These are phyloP conservation scores for Sussaba pulchella DNA, from an alignment of 2,888 invertebrate species.

Conservation along the genomic window DNA sequence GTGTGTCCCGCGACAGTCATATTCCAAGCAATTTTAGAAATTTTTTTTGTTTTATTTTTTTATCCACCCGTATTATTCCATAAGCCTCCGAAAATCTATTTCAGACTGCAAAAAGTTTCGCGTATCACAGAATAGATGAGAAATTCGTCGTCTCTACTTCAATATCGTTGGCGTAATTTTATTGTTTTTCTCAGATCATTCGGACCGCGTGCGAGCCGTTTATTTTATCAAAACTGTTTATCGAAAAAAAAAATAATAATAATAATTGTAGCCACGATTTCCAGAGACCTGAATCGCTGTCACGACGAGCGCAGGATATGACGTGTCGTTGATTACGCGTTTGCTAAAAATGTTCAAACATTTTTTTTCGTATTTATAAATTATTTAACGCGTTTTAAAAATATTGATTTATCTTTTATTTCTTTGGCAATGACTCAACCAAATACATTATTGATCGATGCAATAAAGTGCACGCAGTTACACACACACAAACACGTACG, in stretches of 20 bases:
- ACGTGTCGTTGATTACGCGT: constrained; percentile 42
- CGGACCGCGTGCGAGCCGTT: constrained; percentile 7
- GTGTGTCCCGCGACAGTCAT: neutral
- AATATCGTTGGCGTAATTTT: constrained; percentile 26
- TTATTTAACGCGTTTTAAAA: too few species aligned
- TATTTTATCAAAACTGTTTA: constrained; percentile 50
- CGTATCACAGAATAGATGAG: constrained; percentile 39
- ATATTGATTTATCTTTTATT: constrained; percentile 45
- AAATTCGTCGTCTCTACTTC: constrained; percentile 43
- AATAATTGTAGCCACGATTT: constrained; percentile 53
- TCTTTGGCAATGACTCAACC: constrained; percentile 44
- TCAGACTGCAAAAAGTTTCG: constrained; percentile 13
- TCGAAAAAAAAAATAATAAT: too few species aligned
- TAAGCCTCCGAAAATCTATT: neutral
- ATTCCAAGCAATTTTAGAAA: neutral
- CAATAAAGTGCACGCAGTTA: constrained; percentile 37
- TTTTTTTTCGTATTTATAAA: too few species aligned
- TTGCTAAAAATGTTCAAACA: too few species aligned
- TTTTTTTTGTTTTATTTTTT: too few species aligned
- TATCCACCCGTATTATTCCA: neutral
- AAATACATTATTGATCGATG: constrained; percentile 56
- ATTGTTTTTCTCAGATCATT: constrained; percentile 16
- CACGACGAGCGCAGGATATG: constrained; percentile 42
- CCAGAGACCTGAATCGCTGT: constrained; percentile 52
- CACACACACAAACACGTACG: too few species aligned